phyloP scores from a whole-genome alignment of 37 sponge, comb jelly and placozoan species.

The Aphrocallistes beatrix region DNA sequence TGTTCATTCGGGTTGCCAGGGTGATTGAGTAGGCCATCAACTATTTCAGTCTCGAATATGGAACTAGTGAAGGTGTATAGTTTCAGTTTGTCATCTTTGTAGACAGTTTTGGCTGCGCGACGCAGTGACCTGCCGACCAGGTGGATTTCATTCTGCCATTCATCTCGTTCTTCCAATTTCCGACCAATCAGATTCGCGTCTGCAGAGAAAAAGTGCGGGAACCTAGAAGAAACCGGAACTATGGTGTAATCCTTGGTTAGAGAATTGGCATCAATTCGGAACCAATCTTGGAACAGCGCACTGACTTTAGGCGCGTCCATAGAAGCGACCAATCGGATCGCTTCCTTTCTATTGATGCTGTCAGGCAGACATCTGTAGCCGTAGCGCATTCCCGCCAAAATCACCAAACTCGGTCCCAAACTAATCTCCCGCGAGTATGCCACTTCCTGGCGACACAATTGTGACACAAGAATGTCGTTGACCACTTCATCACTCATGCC shows the following conservation, averaged over 20 bases:
- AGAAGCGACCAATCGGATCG: neutral
- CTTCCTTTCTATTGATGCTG: slow-evolving; percentile 26
- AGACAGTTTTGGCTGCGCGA: slow-evolving; percentile 8
- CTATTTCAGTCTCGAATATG: slow-evolving; percentile 43
- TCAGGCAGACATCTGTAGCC: slow-evolving; percentile 57
- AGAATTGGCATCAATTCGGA: slow-evolving; percentile 35
- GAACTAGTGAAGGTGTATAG: neutral
- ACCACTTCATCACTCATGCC: neutral
- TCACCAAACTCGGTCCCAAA: neutral
- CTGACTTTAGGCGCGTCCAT: neutral
- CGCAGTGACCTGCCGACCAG: slow-evolving; percentile 5
- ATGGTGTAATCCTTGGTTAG: slow-evolving; percentile 34
- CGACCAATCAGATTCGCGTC: neutral
- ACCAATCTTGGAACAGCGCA: slow-evolving; percentile 36
- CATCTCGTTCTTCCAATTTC: neutral
- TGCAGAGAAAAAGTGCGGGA: neutral
- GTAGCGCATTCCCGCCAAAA: slow-evolving; percentile 46
- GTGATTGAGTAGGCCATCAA: slow-evolving; percentile 36
- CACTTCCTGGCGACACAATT: slow-evolving; percentile 17
- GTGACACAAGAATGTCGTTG: neutral
- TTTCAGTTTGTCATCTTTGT: slow-evolving; percentile 13
- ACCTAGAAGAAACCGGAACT: slow-evolving; percentile 32
- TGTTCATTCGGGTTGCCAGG: slow-evolving; percentile 35
- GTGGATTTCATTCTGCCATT: slow-evolving; percentile 4
- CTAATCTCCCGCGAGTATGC: neutral